Conservation (phyloP, 2,113 vertebrate genomes). For the Lycocorax pyrrhopterus region DNA sequence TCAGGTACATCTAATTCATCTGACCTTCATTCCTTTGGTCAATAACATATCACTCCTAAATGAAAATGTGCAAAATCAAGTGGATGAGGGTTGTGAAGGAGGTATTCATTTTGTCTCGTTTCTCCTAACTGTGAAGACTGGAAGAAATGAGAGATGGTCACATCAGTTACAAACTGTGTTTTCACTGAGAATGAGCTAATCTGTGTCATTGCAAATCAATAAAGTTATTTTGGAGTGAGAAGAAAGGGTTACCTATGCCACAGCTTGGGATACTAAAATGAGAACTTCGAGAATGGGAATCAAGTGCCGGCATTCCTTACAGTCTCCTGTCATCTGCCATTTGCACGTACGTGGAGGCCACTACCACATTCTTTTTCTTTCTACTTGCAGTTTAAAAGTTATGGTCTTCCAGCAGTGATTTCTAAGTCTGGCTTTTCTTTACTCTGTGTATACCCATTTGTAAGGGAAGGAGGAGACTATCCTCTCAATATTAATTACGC, state of each 20-base stretch:
- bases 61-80: neutral
- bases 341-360: neutral
- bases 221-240: neutral
- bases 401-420: constrained; percentile 22
- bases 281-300: neutral
- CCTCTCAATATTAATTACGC: neutral
- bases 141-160: neutral
- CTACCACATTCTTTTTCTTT: neutral
- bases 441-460: neutral
- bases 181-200: neutral
- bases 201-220: neutral
- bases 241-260: neutral
- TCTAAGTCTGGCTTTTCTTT: constrained; percentile 1
- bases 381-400: constrained; percentile 8
- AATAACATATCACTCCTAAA: neutral
- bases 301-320: neutral
- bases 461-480: constrained; percentile 6
- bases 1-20: neutral
- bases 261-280: neutral
- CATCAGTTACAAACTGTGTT: neutral
- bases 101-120: neutral
- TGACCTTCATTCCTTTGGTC: neutral
- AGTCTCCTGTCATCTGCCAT: neutral
- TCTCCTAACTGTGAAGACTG: neutral
- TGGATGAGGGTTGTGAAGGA: neutral